Base-by-base conservation (phyloP, 2,113 vertebrate genomes). In the Malurus alboscapulatus region DNA sequence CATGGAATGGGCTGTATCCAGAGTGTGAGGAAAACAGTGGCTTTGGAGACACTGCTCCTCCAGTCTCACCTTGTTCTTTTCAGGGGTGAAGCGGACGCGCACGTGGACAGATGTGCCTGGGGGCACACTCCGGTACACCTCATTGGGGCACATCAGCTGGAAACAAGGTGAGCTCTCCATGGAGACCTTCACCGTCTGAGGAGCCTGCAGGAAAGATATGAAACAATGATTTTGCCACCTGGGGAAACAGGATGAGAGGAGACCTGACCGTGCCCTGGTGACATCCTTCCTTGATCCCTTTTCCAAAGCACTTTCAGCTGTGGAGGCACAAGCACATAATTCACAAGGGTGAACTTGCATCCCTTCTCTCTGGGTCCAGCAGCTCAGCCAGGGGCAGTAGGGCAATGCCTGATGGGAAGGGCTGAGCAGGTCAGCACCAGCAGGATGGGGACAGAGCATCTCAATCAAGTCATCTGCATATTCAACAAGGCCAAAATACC, bases 101-200 rank as follows among this genome's bases (percentile, higher is more conserved):
- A 98, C 98, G 4, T 91, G 93, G 9, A 90, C 94, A 4, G 89
- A 29, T 84, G 98, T 84, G 50, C 98, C 98, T 8, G 98, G 97
- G 19, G 98, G 98, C 7, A 99, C 97, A 73, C 98, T 98, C 67
- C 58, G 91, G 27, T 90, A 74, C 8, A 38, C 89, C 8, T 97
- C 92, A 22, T 76, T 92, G 55, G 98, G 97, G 84, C 97, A 86
- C 55, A 93, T 57, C 45, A 99, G 95, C 77, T 87, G 94, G 94
- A 99, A 99, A 59, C 98, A 98, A 10, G 98, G 97, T 0, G 98
- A 98, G 51, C 93, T 97, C 91, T 98, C 97, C 87, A 97, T 96
- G 67, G 97, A 54, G 10, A 99, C 75, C 88, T 97, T 98, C 78
- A 99, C 96, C 73, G 97, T 36, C 44, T 68, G 97, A 58, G 97